Evolutionary conservation across 2,888 invertebrate species (phyloP).

Genomic region (Clitarchus hookeri): DNA sequence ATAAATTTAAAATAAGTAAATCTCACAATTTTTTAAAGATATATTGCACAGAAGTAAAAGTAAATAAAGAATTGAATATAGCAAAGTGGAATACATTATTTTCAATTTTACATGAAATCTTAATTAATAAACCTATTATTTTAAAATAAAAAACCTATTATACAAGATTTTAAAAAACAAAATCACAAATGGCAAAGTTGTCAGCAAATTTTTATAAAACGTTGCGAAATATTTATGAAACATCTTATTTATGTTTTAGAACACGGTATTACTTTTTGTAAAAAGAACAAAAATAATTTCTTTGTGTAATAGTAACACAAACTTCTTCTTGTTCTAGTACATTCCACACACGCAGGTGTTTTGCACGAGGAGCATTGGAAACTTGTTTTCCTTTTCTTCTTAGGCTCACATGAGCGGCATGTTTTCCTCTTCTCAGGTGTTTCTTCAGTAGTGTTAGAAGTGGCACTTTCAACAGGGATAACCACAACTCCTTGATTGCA

Average conservation of each 20-base stretch:
- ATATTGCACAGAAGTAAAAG: neutral
- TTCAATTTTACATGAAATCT: neutral
- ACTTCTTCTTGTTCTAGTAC: neutral
- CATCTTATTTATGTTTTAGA: neutral
- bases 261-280: neutral
- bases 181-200: neutral
- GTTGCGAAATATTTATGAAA: neutral
- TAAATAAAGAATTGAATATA: neutral
- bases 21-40: neutral
- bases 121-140: neutral
- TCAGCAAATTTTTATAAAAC: neutral
- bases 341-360: neutral
- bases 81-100: neutral
- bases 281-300: no score
- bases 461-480: neutral
- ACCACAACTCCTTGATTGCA: neutral
- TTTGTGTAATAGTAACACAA: no score
- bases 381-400: conserved; percentile 26
- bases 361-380: neutral
- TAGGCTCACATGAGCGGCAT: conserved; percentile 28
- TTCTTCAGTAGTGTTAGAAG: conserved; percentile 1
- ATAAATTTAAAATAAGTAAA: neutral
- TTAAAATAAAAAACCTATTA: neutral
- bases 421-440: conserved; percentile 33
- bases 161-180: neutral